A percentile compares a stretch with the other conserved stretches of the same genome.
These are phyloP conservation scores for Poeciliopsis turrubarensis DNA, from an alignment of 2,113 vertebrate genomes.

Conservation along the genomic window DNA sequence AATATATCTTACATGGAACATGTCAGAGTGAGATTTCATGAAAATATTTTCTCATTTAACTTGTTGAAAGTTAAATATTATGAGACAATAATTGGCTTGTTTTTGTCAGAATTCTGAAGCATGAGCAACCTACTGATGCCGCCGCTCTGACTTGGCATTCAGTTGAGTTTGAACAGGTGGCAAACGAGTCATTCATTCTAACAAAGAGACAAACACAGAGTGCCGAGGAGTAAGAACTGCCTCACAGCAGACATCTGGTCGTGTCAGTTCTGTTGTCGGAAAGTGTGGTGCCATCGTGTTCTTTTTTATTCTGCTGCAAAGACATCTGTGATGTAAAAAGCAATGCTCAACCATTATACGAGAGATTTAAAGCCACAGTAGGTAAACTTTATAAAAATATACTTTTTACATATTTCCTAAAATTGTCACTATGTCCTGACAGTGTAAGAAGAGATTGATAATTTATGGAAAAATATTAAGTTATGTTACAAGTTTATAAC, in stretches of 20 bases:
- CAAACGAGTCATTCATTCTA: constrained; percentile 39
- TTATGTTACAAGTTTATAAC: no score
- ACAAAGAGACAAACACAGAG: constrained; percentile 49
- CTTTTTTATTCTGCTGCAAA: constrained; percentile 4
- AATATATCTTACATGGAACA: background rate
- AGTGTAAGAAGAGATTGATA: no score
- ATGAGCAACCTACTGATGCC: constrained; percentile 9
- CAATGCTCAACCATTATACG: constrained; percentile 32
- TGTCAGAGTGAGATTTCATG: background rate
- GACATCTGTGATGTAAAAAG: constrained; percentile 52
- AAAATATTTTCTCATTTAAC: background rate
- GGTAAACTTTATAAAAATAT: no score
- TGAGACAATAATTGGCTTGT: background rate
- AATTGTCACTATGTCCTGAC: no score
- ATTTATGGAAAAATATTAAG: no score
- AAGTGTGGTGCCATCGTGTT: constrained; percentile 28
- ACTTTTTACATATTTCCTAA: no score
- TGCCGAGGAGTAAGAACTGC: constrained; percentile 6
- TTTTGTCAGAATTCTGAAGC: constrained; percentile 3
- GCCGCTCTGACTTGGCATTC: constrained; percentile 18
- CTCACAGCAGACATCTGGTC: constrained; percentile 51
- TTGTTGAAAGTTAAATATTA: constrained; percentile 11
- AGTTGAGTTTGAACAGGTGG: constrained; percentile 59
- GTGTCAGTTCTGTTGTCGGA: constrained; percentile 17
- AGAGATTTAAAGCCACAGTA: constrained; percentile 26